Evolutionary conservation across 1,140 invertebrate species (phyloP), one percentile per base, ranked within the genome.

Genomic region (Centruroides sculpturatus): DNA sequence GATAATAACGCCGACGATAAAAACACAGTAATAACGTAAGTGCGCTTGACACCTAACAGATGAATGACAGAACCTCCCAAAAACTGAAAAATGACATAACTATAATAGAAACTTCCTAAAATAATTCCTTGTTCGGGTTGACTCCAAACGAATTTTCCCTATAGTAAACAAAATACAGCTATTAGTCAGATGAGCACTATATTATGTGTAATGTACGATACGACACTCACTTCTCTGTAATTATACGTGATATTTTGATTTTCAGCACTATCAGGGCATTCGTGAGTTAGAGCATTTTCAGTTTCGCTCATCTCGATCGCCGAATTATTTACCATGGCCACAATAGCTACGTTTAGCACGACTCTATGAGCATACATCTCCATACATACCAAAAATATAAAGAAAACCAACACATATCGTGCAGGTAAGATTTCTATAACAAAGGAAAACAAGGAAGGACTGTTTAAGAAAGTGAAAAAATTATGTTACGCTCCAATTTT

Each of bases 1-100:
- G 94, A 73, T 0, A 90, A 92, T 13, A 92, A 71, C 6, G 88
- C 56, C 63, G 87, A 89, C 51, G 89, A 87, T 36, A 85, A 72
- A 35, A 92, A 73, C 78, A 92, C 84, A 4, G 87, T 86, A 66
- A 82, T 79, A 64, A 85, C 83, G 79, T 92, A 86, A 52, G 90
- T 83, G 82, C 85, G 86, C 51, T 53, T 53, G 8, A 8, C 51
- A 23, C 51, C 51, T 5, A 53, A 7, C 51, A 23, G 8, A 23
- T 53, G 23, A 23, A 36, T 7, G 7, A 53, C 7, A 23, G 23
- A 36, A 7, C 51, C 51, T 5, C 51, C 51, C 51, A 53, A 36
- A 23, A 53, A 36, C 8, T 23, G 51, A 3, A 36, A 34, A 36
- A 3, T 1, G 3, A 53, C 51, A 8, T 53, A 53, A 36, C 51